Base-by-base conservation (phyloP, 2,888 invertebrate genomes). In the Coelinius sp. region DNA sequence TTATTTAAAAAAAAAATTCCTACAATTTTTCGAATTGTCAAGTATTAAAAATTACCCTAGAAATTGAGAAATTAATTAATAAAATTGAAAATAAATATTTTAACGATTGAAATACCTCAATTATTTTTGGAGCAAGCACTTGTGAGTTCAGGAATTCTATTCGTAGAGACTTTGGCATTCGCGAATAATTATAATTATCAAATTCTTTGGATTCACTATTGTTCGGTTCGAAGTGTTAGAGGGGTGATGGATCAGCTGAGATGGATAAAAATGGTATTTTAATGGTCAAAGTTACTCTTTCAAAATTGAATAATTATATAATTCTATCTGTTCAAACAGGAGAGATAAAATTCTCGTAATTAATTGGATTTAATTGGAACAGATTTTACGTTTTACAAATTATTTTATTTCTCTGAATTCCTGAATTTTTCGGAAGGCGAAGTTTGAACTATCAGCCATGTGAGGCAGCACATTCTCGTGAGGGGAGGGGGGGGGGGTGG, bases 161-260 rank as follows among this genome's bases (percentile, higher is more conserved):
- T 49, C 17, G 6, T 8, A 1, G 46, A 20, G 17, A 8, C 8
- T 20, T 49, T 20, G 17, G n/a, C 1, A 14, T 49, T 49, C 46
- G 20, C 46, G 20, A 20, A 10, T 3, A 49, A 49, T 20, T 17
- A 17, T 49, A 0, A 49, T 49, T 20, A 17, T 49, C 46, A 20
- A 49, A 49, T 49, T 49, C 46, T 49, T 20, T 20, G 46, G 46
- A 49, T 49, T 49, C 46, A 49, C 46, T 8, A 49, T 17, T 49
- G 46, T 49, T 49, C 14, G 20, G 17, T 4, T 6, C 5, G 46
- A 17, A 49, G 8, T 7, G 8, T 49, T 5, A 49, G 14, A n/a
- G 35, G 10, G 41, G n/a, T n/a, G n/a, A n/a, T n/a, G n/a, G n/a
- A 6, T 41, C 41, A 41, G 41, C 41, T 41, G 41, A 41, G 41